Evolutionary conservation across 2,888 invertebrate genomes (phyloP).

Genomic region (Nesidiocoris tenuis): DNA sequence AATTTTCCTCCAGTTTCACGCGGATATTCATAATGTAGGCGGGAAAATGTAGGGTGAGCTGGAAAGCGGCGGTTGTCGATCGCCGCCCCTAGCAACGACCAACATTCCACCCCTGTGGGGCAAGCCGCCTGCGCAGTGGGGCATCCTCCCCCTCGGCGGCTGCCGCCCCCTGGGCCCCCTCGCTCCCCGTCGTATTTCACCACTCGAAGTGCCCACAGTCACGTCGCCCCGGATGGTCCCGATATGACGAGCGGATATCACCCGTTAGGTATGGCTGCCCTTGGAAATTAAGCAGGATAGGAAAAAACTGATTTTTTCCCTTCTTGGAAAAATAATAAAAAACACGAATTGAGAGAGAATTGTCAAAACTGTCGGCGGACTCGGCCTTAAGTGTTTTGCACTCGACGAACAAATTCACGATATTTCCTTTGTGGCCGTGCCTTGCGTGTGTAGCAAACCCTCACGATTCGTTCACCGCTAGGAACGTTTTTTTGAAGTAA

Average conservation of each 20-base stretch:
- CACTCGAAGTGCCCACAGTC: constrained; percentile 21
- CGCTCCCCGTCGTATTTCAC: constrained; percentile 12
- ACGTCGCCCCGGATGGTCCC: constrained; percentile 30
- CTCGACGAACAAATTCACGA: constrained; percentile 5
- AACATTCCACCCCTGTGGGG: constrained; percentile 2
- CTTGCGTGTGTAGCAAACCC: constrained; percentile 14
- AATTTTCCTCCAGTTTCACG: too few species aligned
- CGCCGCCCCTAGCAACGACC: constrained; percentile 21
- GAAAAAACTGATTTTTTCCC: too few species aligned
- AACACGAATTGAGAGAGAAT: too few species aligned
- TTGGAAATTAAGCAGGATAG: not conserved
- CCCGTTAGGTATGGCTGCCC: constrained; percentile 38
- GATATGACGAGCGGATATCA: constrained; percentile 41
- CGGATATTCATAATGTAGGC: too few species aligned
- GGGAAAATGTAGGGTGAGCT: too few species aligned
- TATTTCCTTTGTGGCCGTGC: constrained; percentile 25
- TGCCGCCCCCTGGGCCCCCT: not conserved
- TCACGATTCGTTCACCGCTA: not conserved
- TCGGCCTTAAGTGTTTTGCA: not conserved
- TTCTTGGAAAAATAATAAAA: too few species aligned
- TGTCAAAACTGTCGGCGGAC: too few species aligned
- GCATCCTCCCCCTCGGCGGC: not conserved
- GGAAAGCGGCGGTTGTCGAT: constrained; percentile 11
- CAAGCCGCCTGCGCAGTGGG: constrained; percentile 21
- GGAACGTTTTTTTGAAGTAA: too few species aligned